These are phyloP conservation scores for Oplegnathus fasciatus DNA, from an alignment of 2,113 vertebrate genomes.

Conservation along the genomic window DNA sequence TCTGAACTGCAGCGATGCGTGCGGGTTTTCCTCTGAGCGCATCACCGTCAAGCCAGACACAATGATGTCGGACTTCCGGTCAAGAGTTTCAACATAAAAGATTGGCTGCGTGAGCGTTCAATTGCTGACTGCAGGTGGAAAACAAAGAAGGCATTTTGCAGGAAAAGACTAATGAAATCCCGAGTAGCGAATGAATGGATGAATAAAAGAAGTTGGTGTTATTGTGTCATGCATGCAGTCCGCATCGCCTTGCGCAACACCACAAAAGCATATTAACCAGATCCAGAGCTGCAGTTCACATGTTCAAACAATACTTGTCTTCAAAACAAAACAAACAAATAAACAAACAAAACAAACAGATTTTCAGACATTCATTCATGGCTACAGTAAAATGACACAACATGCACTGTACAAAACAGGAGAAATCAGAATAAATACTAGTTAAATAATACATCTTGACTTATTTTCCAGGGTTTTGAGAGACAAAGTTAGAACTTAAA, in stretches of 20 bases:
- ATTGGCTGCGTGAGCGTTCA: rapidly evolving
- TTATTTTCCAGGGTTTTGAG: neutral
- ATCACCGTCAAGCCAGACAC: neutral
- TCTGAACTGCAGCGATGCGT: conserved; percentile 59
- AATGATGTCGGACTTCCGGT: neutral
- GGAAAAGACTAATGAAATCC: neutral
- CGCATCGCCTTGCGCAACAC: neutral
- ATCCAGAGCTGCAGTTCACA: neutral
- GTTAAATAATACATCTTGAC: neutral
- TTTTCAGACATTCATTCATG: neutral
- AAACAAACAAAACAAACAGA: too few relatives aligned
- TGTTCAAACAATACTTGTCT: neutral
- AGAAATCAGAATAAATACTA: neutral
- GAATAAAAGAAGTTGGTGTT: neutral
- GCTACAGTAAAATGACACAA: too few relatives aligned
- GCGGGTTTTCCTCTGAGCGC: conserved; percentile 60
- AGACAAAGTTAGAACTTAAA: too few relatives aligned
- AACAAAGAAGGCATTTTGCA: neutral
- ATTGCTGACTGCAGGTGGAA: neutral
- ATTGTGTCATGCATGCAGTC: neutral
- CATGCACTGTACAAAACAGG: neutral
- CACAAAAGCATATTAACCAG: neutral
- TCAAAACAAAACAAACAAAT: neutral
- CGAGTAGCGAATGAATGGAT: neutral
- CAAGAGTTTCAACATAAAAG: conserved; percentile 58